Conservation (phyloP, 2,888 invertebrate species). For the Tachina lurida region DNA sequence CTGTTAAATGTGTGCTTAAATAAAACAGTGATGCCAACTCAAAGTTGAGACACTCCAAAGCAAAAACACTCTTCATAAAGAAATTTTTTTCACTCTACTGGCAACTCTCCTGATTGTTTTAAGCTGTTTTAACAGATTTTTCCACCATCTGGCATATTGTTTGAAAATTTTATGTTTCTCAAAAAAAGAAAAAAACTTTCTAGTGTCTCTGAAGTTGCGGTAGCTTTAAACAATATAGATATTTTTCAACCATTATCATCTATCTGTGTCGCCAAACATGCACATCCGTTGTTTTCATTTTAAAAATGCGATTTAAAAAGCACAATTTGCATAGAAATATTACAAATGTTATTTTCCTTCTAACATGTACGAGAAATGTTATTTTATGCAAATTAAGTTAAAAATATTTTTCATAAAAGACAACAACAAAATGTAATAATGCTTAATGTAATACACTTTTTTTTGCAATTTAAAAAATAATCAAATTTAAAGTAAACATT, state of each 20-base stretch:
- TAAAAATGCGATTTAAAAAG: constrained; percentile 1
- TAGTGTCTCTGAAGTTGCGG: neutral
- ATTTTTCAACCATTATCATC: neutral
- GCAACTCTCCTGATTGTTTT: no score
- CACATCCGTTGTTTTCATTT: neutral
- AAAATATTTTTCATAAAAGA: neutral
- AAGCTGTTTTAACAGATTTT: no score
- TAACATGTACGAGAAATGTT: neutral
- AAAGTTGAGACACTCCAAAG: no score
- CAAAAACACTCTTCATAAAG: no score
- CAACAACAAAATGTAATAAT: constrained; percentile 7
- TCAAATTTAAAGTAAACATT: neutral
- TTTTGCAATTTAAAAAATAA: neutral
- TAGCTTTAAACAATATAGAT: neutral
- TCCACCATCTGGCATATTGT: no score
- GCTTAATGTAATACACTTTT: neutral
- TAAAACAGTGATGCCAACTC: no score
- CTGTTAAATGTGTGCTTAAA: no score
- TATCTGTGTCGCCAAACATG: neutral
- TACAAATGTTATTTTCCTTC: neutral
- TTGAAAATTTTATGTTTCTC: no score
- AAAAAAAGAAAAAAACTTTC: no score
- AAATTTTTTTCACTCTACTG: no score
- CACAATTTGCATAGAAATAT: constrained; percentile 15
- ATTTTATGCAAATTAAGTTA: constrained; percentile 21